Conservation (phyloP, 2,797 vertebrate genomes). For the Enteromius trimaculatus region DNA sequence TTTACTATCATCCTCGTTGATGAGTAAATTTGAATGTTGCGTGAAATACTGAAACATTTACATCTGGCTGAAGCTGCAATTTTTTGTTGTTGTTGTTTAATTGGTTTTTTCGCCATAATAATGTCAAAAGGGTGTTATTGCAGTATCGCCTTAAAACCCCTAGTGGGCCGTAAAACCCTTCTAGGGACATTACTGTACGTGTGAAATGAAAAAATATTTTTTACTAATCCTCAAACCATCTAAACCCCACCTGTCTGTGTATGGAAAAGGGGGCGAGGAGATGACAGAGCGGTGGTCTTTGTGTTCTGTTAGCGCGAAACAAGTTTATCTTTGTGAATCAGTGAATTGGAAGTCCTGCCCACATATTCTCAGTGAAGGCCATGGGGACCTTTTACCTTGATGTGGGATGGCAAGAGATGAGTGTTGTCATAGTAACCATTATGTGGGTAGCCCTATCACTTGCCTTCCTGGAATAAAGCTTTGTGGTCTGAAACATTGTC, state of each 20-base stretch:
- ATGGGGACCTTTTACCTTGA: slow-evolving; percentile 49
- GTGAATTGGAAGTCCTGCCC: slow-evolving; percentile 37
- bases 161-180: not conserved
- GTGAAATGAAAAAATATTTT: not conserved
- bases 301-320: slow-evolving; percentile 14
- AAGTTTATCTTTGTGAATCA: slow-evolving; percentile 26
- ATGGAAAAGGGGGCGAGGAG: not conserved
- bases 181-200: not conserved
- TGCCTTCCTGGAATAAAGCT: slow-evolving; percentile 59
- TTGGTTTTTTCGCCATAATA: not conserved
- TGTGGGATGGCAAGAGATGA: slow-evolving; percentile 49
- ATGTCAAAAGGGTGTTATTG: not conserved
- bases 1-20: not conserved
- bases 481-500: slow-evolving; percentile 35
- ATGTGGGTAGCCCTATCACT: slow-evolving; percentile 36
- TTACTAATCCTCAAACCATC: not conserved
- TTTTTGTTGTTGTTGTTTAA: not conserved
- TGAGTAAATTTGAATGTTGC: not conserved
- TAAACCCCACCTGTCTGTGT: slow-evolving; percentile 7
- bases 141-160: not conserved
- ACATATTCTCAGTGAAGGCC: slow-evolving; percentile 42
- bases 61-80: not conserved
- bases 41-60: not conserved
- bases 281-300: slow-evolving; percentile 18
- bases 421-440: slow-evolving; percentile 58